These are phyloP conservation scores for Sarcophaga caerulescens DNA, from an alignment of 2,888 invertebrate genomes.

Conservation along the genomic window DNA sequence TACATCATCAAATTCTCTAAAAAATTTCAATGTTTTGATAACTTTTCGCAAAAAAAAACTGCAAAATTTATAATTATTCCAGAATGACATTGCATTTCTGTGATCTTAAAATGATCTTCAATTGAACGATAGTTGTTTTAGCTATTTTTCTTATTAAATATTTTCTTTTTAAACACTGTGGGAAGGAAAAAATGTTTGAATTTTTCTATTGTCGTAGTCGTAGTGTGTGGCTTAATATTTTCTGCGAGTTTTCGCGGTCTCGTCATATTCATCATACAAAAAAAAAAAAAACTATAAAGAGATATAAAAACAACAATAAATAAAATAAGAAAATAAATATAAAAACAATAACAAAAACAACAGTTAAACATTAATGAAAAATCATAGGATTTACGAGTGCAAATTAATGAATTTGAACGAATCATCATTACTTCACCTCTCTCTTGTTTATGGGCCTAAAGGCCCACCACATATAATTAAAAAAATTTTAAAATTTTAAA, in stretches of 20 bases:
- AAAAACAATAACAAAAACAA: not conserved
- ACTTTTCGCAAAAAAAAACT: too few relatives aligned
- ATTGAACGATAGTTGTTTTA: too few relatives aligned
- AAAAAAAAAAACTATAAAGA: not conserved
- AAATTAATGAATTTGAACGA: too few relatives aligned
- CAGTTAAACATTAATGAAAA: slow-evolving; percentile 13
- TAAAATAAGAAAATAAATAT: slow-evolving; percentile 15
- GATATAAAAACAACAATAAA: slow-evolving; percentile 27
- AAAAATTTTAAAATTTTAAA: not conserved
- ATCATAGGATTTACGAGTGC: not conserved
- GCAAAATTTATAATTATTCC: too few relatives aligned
- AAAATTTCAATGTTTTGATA: too few relatives aligned
- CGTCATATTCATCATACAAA: slow-evolving; percentile 27
- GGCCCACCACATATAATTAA: too few relatives aligned
- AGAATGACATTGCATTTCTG: too few relatives aligned
- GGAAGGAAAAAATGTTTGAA: not conserved
- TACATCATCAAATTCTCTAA: too few relatives aligned
- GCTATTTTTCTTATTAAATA: too few relatives aligned
- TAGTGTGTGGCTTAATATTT: not conserved
- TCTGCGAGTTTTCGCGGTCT: slow-evolving; percentile 47
- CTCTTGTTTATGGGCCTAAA: too few relatives aligned
- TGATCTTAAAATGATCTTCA: too few relatives aligned
- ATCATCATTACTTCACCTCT: too few relatives aligned
- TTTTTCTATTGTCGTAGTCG: slow-evolving; percentile 15
- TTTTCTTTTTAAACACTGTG: slow-evolving; percentile 28